Evolutionary conservation across 2,113 vertebrate species (phyloP), one percentile per base, ranked within the genome.

Genomic region (Sinocyclocheilus anophthalmus): DNA sequence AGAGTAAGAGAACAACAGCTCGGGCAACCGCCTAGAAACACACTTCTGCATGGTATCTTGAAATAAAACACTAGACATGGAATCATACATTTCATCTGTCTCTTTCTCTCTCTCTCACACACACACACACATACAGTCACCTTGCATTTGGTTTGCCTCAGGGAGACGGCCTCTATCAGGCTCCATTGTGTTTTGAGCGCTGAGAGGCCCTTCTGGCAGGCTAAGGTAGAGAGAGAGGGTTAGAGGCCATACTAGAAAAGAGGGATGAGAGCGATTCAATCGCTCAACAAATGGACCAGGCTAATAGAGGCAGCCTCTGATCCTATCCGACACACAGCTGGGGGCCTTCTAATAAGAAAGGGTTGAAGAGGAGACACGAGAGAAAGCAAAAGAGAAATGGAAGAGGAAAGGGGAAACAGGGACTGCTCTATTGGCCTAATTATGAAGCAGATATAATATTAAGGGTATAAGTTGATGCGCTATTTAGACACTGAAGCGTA

Each of bases 241-340:
- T 90, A 88, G 88, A 87, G 88, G 87, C 81, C 82, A 84, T 81
- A 77, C 70, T 76, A 85, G 87, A 89, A 85, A 84, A 85, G 89
- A 89, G 90, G 91, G 90, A 90, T 91, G 87, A 92, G 92, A 93
- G 92, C 91, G 92, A 94, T 94, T 95, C 94, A 94, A 92, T 94
- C 92, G 89, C 92, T 87, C 92, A 93, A 94, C 93, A 94, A 95
- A 95, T 95, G 92, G 93, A 94, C 93, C 92, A 91, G 90, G 93
- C 92, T 94, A 94, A 95, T 93, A 95, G 93, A 94, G 84, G 88
- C 86, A 92, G 91, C 91, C 93, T 95, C 92, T 94, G 93, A 94
- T 95, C 93, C 93, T 92, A 91, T 91, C 92, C 89, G 92, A 92
- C 89, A 90, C 94, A 93, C 94, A 95, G 94, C 94, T 95, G 94